Percentiles rank a stretch among this genome's conserved stretches.
These are phyloP conservation scores for Eriosoma lanigerum DNA, from an alignment of 1,140 invertebrate species.

Conservation along the genomic window DNA sequence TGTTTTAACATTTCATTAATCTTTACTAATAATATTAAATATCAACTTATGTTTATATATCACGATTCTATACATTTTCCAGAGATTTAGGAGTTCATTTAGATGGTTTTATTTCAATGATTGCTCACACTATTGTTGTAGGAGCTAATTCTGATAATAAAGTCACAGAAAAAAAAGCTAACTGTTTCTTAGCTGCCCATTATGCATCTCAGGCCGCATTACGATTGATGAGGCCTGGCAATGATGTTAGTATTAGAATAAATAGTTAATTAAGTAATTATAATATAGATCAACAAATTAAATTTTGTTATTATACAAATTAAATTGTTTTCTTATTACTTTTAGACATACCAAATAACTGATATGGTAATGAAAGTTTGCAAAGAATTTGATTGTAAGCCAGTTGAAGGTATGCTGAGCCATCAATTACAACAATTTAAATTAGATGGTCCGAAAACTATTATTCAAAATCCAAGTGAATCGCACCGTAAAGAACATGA, in stretches of 20 bases:
- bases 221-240: conserved; percentile 86
- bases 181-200: conserved; percentile 93
- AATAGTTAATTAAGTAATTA: background rate
- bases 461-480: conserved; percentile 97
- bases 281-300: background rate
- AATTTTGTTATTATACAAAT: background rate
- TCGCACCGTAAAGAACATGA: conserved; percentile 97
- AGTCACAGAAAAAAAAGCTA: conserved; percentile 84
- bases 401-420: conserved; percentile 97
- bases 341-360: conserved; percentile 87
- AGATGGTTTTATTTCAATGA: conserved; percentile 98
- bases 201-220: conserved; percentile 92
- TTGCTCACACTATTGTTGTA: conserved; percentile 92
- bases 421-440: conserved; percentile 95
- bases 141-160: conserved; percentile 73
- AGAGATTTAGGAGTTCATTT: conserved; percentile 97
- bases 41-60: no score
- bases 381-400: conserved; percentile 92
- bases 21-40: background rate
- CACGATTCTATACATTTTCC: conserved; percentile 58
- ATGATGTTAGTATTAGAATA: conserved; percentile 69
- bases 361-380: conserved; percentile 91
- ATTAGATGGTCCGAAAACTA: conserved; percentile 98
- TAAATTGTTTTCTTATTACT: conserved; percentile 54
- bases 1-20: conserved; percentile 59